Evolutionary conservation across 1,140 invertebrate species (phyloP).

Genomic region (Metaphire vulgaris): DNA sequence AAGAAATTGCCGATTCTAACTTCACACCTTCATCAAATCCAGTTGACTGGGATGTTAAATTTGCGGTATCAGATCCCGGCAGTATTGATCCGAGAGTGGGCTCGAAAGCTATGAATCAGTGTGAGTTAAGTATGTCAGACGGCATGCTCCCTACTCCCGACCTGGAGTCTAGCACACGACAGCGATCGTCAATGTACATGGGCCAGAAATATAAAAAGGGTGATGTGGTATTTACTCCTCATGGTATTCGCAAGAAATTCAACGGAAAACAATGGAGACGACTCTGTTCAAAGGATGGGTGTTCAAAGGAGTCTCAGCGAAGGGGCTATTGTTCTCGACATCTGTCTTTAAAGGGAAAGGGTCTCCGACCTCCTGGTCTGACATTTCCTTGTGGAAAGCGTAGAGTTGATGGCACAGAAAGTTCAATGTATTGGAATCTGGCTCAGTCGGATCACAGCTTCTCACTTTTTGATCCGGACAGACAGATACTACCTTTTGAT

Average conservation of each 20-base stretch:
- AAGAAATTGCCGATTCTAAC: not conserved
- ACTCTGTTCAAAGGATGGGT: constrained; percentile 87
- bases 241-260: constrained; percentile 95
- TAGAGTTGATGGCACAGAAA: not conserved
- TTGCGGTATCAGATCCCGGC: not conserved
- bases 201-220: constrained; percentile 93
- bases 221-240: constrained; percentile 90
- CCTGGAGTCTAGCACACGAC: not conserved
- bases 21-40: not conserved
- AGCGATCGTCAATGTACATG: constrained; percentile 58
- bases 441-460: not conserved
- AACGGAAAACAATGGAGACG: constrained; percentile 99
- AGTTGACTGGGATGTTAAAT: not conserved
- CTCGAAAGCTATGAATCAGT: not conserved
- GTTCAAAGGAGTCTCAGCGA: constrained; percentile 95
- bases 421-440: not conserved
- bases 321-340: constrained; percentile 92
- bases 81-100: not conserved
- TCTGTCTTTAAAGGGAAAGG: constrained; percentile 76
- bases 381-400: constrained; percentile 66
- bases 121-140: not conserved
- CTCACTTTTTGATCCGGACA: not conserved
- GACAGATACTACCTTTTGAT: constrained; percentile 57
- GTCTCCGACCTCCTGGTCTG: constrained; percentile 59
- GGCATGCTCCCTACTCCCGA: not conserved